A percentile compares a stretch with the other conserved stretches of the same genome.
phyloP scores from a whole-genome alignment of 1,140 invertebrate genomes.

The Bombus sibiricus region DNA sequence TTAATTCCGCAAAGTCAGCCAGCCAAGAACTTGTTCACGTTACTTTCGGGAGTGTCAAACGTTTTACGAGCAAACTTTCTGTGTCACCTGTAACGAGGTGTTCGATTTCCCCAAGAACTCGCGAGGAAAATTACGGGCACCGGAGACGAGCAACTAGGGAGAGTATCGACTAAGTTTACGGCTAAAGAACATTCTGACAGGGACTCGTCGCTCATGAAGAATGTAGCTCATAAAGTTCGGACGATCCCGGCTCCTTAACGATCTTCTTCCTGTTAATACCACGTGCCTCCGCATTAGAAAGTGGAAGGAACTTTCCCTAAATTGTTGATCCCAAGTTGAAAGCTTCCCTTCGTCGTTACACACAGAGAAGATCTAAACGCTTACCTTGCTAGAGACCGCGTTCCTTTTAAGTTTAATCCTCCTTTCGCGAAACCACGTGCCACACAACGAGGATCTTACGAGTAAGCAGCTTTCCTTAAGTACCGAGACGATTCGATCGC shows the following conservation, averaged over 20 bases:
- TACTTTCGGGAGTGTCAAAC: not conserved
- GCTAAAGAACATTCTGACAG: not conserved
- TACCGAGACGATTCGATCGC: not conserved
- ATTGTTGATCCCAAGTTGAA: not conserved
- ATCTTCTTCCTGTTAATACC: slow-evolving; percentile 5
- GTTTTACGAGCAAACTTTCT: slow-evolving; percentile 16
- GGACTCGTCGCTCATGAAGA: not conserved
- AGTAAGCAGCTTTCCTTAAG: not conserved
- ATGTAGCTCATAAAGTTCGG: not conserved
- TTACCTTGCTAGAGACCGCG: not conserved
- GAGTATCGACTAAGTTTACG: not conserved
- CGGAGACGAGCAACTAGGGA: not conserved
- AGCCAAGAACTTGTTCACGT: not conserved
- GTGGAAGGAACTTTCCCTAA: not conserved
- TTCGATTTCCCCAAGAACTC: not conserved
- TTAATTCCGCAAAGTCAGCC: not conserved
- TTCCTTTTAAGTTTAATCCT: not conserved
- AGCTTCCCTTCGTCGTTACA: not conserved
- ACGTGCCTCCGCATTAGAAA: not conserved
- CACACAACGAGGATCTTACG: not conserved
- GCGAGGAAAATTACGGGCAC: slow-evolving; percentile 4
- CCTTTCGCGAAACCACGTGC: not conserved
- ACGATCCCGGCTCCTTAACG: not conserved
- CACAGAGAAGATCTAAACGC: no score
- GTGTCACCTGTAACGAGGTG: not conserved